Percentiles rank a stretch among this genome's conserved stretches.
phyloP scores from a whole-genome alignment of 2,113 vertebrate genomes.

The Hippopotamus amphibius region DNA sequence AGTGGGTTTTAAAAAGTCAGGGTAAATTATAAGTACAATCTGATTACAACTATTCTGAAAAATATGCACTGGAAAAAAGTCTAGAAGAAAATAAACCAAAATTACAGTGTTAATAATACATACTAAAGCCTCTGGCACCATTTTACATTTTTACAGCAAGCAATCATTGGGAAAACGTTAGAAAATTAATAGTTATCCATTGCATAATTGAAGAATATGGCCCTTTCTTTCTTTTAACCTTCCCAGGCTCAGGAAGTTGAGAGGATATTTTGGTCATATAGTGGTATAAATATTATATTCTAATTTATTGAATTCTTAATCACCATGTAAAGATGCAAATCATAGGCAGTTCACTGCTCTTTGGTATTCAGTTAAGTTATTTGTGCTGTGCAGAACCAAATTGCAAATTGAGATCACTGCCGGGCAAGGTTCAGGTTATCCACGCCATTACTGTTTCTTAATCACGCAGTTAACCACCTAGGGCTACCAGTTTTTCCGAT shows the following conservation, averaged over 20 bases:
- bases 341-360: not conserved
- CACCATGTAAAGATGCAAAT: slow-evolving; percentile 45
- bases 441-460: not conserved
- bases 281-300: slow-evolving; percentile 27
- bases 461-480: slow-evolving; percentile 27
- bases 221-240: slow-evolving; percentile 29
- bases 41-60: slow-evolving; percentile 22
- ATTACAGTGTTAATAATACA: slow-evolving; percentile 62
- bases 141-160: slow-evolving; percentile 65
- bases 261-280: not conserved
- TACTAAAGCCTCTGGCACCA: slow-evolving; percentile 54
- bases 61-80: slow-evolving; percentile 1
- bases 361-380: slow-evolving; percentile 46
- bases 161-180: slow-evolving; percentile 62
- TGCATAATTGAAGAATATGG: slow-evolving; percentile 38
- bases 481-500: not conserved
- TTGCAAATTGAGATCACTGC: slow-evolving; percentile 12
- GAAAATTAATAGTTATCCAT: slow-evolving; percentile 70
- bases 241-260: not conserved
- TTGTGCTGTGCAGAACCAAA: slow-evolving; percentile 13
- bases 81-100: slow-evolving; percentile 71
- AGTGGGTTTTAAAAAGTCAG: not conserved
- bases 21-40: not conserved
- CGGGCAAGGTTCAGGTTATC: not conserved
- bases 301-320: slow-evolving; percentile 50